Conservation (phyloP, 2,888 invertebrate genomes). For the Dorcus hopei region DNA sequence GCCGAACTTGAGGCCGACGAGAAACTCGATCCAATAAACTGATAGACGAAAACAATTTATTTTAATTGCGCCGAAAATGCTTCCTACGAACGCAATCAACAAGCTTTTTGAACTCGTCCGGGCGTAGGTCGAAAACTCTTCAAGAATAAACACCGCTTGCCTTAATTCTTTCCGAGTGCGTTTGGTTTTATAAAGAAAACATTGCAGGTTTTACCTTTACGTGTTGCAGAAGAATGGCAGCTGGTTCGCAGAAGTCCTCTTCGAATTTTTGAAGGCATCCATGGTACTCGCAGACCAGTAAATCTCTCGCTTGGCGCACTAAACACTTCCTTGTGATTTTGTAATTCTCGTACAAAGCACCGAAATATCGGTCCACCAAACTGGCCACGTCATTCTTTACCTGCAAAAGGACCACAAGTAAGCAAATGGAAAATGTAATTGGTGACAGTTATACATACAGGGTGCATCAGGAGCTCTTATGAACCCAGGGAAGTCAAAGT, state of each 20-base stretch:
- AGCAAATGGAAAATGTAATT: neutral
- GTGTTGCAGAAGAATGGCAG: constrained; percentile 55
- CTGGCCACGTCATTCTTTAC: constrained; percentile 46
- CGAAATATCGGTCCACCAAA: constrained; percentile 62
- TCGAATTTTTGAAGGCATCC: constrained; percentile 63
- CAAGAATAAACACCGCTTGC: neutral
- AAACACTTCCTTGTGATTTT: constrained; percentile 58
- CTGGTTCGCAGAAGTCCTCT: constrained; percentile 61
- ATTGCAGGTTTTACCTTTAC: constrained; percentile 49
- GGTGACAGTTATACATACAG: neutral
- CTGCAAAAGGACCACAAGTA: constrained; percentile 38
- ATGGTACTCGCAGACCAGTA: constrained; percentile 63
- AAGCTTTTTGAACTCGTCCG: too few species aligned
- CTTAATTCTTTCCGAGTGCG: too few species aligned
- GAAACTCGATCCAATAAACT: neutral
- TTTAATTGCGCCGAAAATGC: constrained; percentile 18
- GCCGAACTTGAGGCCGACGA: neutral
- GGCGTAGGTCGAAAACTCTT: neutral
- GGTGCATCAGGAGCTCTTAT: neutral
- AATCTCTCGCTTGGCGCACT: constrained; percentile 66
- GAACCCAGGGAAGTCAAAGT: neutral
- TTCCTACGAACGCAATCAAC: constrained; percentile 10
- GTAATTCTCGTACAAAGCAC: constrained; percentile 61
- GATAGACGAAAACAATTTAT: constrained; percentile 12
- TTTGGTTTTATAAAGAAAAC: neutral